These are phyloP conservation scores for Thymelicus lineola DNA, from an alignment of 2,888 invertebrate genomes.

Conservation along the genomic window DNA sequence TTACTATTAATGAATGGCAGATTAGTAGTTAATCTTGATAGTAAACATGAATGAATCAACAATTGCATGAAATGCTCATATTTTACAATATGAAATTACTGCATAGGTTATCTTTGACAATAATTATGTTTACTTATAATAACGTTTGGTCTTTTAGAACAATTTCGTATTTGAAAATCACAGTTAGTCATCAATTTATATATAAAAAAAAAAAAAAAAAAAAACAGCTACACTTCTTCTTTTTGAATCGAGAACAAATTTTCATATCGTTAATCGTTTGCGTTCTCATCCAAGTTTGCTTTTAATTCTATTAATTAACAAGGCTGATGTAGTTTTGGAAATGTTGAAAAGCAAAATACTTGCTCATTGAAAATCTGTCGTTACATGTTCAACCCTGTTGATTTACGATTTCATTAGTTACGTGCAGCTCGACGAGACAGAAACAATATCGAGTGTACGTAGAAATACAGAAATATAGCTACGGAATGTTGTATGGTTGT, in stretches of 20 bases:
- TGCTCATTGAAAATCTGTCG: constrained; percentile 68
- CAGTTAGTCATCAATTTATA: too few relatives aligned
- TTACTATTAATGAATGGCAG: too few relatives aligned
- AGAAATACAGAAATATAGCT: constrained; percentile 18
- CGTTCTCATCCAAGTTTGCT: background rate
- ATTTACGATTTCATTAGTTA: constrained; percentile 81
- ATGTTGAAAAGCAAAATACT: constrained; percentile 69
- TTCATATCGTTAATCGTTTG: background rate
- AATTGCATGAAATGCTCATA: too few relatives aligned
- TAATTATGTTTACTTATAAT: too few relatives aligned
- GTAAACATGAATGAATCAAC: too few relatives aligned
- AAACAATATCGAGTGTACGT: constrained; percentile 51
- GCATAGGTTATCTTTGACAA: too few relatives aligned
- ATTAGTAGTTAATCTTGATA: too few relatives aligned
- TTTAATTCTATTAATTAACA: constrained; percentile 66
- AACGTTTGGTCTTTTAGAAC: too few relatives aligned
- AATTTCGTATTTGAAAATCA: too few relatives aligned
- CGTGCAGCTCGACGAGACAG: constrained; percentile 59
- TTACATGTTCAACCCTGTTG: constrained; percentile 68
- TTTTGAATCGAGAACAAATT: background rate
- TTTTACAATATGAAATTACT: too few relatives aligned
- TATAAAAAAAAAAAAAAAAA: too few relatives aligned
- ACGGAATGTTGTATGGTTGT: background rate
- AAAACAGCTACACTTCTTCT: background rate
- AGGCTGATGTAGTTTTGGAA: constrained; percentile 58